These are phyloP conservation scores for Malurus alboscapulatus DNA, from an alignment of 2,113 vertebrate genomes.

Conservation along the genomic window DNA sequence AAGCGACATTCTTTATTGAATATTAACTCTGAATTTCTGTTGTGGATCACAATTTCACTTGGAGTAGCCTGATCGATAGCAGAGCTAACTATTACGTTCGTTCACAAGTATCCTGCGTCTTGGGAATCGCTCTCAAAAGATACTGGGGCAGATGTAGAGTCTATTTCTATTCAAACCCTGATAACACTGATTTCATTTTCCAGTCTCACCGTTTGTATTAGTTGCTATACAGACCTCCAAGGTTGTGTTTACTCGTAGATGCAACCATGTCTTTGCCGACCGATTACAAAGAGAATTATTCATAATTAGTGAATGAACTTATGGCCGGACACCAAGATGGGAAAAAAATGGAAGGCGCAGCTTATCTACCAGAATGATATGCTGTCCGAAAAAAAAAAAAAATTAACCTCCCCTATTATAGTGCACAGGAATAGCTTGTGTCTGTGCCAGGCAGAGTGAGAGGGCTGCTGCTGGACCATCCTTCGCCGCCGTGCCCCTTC, in stretches of 20 bases:
- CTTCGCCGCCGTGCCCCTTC: not conserved
- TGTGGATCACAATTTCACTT: not conserved
- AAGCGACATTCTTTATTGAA: not conserved
- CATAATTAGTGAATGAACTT: not conserved
- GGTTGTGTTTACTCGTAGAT: not conserved
- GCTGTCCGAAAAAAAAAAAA: not conserved
- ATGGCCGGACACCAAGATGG: not conserved
- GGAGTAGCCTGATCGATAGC: not conserved
- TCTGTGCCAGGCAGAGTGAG: not conserved
- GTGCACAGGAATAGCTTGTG: not conserved
- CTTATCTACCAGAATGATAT: not conserved
- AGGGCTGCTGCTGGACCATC: not conserved
- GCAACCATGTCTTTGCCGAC: not conserved
- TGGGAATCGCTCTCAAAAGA: not conserved
- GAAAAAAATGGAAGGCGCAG: not conserved
- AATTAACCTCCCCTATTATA: accelerated
- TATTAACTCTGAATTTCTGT: not conserved
- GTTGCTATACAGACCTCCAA: not conserved
- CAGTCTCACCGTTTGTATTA: not conserved
- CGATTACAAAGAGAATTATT: not conserved
- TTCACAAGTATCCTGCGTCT: not conserved
- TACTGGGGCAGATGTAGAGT: not conserved
- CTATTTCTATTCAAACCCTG: not conserved
- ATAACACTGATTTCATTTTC: not conserved
- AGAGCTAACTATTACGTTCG: not conserved